Evolutionary conservation across 2,888 invertebrate species (phyloP), one percentile per base, ranked within the genome.

Genomic region (Lingula anatina): DNA sequence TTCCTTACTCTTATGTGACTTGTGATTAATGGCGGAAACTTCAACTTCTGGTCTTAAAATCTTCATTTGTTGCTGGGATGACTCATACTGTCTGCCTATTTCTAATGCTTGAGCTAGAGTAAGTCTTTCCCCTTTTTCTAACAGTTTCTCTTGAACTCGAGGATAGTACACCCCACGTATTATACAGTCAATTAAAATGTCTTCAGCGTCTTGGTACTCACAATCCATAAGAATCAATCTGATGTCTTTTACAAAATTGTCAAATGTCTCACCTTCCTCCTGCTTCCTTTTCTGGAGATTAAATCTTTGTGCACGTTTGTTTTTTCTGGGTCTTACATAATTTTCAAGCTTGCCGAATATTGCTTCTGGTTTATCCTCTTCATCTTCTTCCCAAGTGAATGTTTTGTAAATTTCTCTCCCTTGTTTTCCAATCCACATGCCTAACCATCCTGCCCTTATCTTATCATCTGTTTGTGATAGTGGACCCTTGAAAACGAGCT

Each of bases 341-440:
- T 12, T 31, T n/a, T 47, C 44, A 3, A 47, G 21, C 26, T 47
- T 47, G 5, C 23, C 38, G 2, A 51, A 20, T 4, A 45, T 40
- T 40, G 7, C 20, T 2, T 36, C 27, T 1, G 47, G 46, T 4
- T 45, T 36, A 15, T 45, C 47, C 25, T 41, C 27, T 27, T 24
- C 18, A 12, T 9, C 50, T 4, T 45, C 53, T 1, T n/a, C 52
- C 43, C 46, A 57, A 18, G 26, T 26, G 15, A 57, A 47, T 1
- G 60, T 60, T 51, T 60, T 56, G 49, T 55, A 57, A 1, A 60
- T 42, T 46, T 60, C 55, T 1, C 57, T 43, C 0, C 60, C 60
- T n/a, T 58, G 52, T 45, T 56, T 47, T 18, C 53, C 49, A 24
- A 58, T 52, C 60, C 60, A 60, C 23, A 53, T 50, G 26, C n/a